These are phyloP conservation scores for Periophthalmus magnuspinnatus DNA, from an alignment of 2,797 vertebrate species.

Conservation along the genomic window DNA sequence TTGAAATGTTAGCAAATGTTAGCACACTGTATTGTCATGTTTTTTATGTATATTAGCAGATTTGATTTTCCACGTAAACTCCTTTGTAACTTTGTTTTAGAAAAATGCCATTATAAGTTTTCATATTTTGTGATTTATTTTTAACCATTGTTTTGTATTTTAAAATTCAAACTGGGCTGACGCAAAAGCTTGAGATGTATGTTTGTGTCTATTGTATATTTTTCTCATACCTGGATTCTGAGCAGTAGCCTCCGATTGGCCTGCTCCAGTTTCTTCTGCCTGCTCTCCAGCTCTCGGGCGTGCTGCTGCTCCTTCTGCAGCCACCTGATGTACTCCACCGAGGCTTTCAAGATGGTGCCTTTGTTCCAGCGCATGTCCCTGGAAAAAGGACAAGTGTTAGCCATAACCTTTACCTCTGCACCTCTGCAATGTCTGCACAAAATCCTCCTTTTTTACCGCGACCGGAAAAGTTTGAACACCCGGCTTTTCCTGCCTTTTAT, in stretches of 20 bases:
- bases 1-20: neutral
- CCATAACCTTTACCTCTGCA: constrained; percentile 85
- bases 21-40: neutral
- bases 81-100: neutral
- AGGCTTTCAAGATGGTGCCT: constrained; percentile 99
- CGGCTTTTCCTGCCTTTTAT: constrained; percentile 70
- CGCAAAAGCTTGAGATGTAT: neutral
- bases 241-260: constrained; percentile 91
- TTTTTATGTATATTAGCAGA: neutral
- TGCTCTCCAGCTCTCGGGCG: constrained; percentile 89
- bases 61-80: neutral
- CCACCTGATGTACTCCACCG: constrained; percentile 99
- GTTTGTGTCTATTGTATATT: neutral
- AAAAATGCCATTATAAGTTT: neutral
- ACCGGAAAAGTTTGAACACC: constrained; percentile 75
- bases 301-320: constrained; percentile 99
- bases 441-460: constrained; percentile 80
- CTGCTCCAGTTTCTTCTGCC: constrained; percentile 97
- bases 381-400: constrained; percentile 66
- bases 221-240: constrained; percentile 89
- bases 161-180: neutral
- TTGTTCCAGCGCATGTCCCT: constrained; percentile 99
- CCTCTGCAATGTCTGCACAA: constrained; percentile 76
- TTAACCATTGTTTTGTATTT: neutral
- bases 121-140: neutral